Conservation (phyloP, 2,797 vertebrate species). For the Melanotaenia maccullochi region DNA sequence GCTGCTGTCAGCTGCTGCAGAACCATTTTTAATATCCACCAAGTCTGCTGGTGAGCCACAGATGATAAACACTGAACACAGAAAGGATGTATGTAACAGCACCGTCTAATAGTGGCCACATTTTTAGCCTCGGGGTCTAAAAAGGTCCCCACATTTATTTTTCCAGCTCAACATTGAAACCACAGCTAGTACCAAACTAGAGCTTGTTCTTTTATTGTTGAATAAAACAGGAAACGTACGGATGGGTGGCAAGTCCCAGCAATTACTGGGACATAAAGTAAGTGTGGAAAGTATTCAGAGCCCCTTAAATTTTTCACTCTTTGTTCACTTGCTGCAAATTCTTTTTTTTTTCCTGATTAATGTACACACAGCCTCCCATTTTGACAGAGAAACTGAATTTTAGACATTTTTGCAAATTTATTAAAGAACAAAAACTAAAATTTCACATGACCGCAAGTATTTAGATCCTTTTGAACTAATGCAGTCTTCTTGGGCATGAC, state of each 20-base stretch:
- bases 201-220: background rate
- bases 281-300: no score
- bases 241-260: background rate
- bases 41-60: constrained; percentile 86
- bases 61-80: constrained; percentile 88
- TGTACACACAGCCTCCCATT: no score
- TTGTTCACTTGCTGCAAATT: no score
- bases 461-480: no score
- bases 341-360: no score
- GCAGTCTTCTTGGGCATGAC: no score
- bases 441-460: no score
- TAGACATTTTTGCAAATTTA: no score
- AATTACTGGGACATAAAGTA: no score
- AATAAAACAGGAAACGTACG: background rate
- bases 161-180: constrained; percentile 30
- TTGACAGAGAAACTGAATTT: no score
- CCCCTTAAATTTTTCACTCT: no score
- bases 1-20: constrained; percentile 58
- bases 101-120: background rate
- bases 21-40: constrained; percentile 61
- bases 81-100: background rate
- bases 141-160: constrained; percentile 4
- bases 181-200: constrained; percentile 34
- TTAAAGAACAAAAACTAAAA: no score
- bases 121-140: background rate